A percentile compares a stretch with the other conserved stretches of the same genome.
phyloP scores from a whole-genome alignment of 2,888 invertebrate species.

The Asteroscopus sphinx region DNA sequence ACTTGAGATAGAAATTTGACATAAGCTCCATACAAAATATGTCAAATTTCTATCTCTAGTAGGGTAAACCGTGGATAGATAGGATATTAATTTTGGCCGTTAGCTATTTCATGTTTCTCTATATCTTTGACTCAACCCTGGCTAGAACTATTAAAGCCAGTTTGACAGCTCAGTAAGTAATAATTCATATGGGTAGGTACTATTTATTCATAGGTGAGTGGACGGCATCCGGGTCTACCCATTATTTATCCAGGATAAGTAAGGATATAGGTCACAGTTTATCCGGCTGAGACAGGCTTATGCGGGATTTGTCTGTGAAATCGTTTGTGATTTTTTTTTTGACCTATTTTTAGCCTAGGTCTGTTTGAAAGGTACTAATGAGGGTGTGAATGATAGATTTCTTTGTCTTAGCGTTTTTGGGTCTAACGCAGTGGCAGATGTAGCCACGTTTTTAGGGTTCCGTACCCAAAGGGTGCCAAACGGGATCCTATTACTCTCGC shows the following conservation, averaged over 20 bases:
- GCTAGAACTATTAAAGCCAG: conserved; percentile 38
- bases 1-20: too few species aligned
- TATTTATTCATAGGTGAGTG: conserved; percentile 59
- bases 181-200: conserved; percentile 49
- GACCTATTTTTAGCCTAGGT: conserved; percentile 4
- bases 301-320: conserved; percentile 43
- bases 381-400: too few species aligned
- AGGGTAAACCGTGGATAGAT: too few species aligned
- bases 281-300: conserved; percentile 50
- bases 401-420: too few species aligned
- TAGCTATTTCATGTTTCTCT: too few species aligned
- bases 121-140: conserved; percentile 10
- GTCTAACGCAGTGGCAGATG: too few species aligned
- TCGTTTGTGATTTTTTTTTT: conserved; percentile 52
- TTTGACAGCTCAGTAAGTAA: conserved; percentile 45
- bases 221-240: conserved; percentile 40
- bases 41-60: too few species aligned
- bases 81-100: too few species aligned
- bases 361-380: background rate
- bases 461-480: too few species aligned
- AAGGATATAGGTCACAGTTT: conserved; percentile 53
- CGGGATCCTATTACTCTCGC: too few species aligned
- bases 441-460: too few species aligned
- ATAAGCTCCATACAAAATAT: too few species aligned
- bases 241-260: conserved; percentile 61